Evolutionary conservation across 2,113 vertebrate genomes (phyloP), one percentile per base, ranked within the genome.

Genomic region (Anoura caudifer): DNA sequence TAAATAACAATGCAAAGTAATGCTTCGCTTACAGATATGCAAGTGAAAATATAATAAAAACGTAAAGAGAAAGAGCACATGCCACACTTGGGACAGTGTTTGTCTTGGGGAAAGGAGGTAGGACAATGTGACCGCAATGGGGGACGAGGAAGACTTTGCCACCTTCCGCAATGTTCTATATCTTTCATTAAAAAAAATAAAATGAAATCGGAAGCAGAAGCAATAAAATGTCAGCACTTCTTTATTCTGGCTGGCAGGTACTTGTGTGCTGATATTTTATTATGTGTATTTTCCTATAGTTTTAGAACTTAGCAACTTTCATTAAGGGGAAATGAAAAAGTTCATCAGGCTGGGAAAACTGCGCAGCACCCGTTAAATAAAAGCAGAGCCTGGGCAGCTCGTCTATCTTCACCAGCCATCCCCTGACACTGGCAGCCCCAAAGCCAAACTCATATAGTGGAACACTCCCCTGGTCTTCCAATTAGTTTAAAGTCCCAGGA

Each of bases 11-110:
- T 80, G 43, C 4, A 80, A 95, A 95, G 12, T 16, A 83, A 65
- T 83, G 50, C 9, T 86, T 95, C 82, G 36, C 36, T 77, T 80
- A 67, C 41, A 31, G 61, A 90, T 82, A 33, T 75, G 17, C 52
- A 85, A 77, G n/a, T 84, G 75, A 95, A 76, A 87, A 95, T 90
- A 95, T 33, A 87, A 87, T 69, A 59, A 81, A 94, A 79, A 54
- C 26, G 61, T 69, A 38, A 47, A 61, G 5, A 63, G 5, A 4
- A 76, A 81, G 56, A 4, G 38, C 43, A 76, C n/a, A 54, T 0
- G 16, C 6, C 38, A 16, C 77, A 65, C 85, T 61, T 54, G 50
- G 36, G 9, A 43, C 20, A n/a, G 19, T 20, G 11, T 67, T 72
- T 38, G 41, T 72, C 20, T 69, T 69, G 61, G 16, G 20, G n/a